These are phyloP conservation scores for Ochlodes sylvanus DNA, from an alignment of 2,888 invertebrate species.

Conservation along the genomic window DNA sequence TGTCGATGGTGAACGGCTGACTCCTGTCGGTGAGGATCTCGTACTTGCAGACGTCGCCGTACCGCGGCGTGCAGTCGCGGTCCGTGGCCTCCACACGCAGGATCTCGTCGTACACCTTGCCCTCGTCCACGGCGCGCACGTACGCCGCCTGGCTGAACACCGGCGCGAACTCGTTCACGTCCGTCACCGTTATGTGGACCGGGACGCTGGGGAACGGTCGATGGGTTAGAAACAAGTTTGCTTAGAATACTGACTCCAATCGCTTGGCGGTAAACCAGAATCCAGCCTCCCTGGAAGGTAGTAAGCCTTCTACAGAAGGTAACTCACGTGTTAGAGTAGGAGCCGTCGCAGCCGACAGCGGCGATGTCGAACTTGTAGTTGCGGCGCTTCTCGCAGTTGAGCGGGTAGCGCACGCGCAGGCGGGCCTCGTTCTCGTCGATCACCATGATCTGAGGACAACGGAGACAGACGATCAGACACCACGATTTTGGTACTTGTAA, in stretches of 20 bases:
- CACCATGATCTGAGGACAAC: constrained; percentile 85
- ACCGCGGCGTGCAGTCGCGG: constrained; percentile 97
- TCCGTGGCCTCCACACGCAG: constrained; percentile 96
- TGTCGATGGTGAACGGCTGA: constrained; percentile 95
- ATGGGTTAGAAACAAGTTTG: too few relatives aligned
- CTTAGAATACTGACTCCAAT: too few relatives aligned
- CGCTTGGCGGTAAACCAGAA: too few relatives aligned
- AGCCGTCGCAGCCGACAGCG: constrained; percentile 95
- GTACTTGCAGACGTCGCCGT: constrained; percentile 98
- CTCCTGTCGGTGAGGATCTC: constrained; percentile 91
- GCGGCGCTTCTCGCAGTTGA: constrained; percentile 97
- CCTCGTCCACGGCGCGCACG: constrained; percentile 95
- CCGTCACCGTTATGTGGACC: constrained; percentile 97
- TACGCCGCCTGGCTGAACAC: constrained; percentile 96
- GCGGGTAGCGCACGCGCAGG: constrained; percentile 91
- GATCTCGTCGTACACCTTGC: constrained; percentile 94
- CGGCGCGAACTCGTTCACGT: constrained; percentile 98
- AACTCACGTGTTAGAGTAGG: constrained; percentile 91
- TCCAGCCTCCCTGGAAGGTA: too few relatives aligned
- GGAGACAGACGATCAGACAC: neutral
- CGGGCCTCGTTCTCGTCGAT: constrained; percentile 92
- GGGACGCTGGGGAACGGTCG: constrained; percentile 87
- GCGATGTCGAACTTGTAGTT: constrained; percentile 98
- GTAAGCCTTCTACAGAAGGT: too few relatives aligned
- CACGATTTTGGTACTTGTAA: neutral